Percentiles rank a stretch among this genome's conserved stretches.
These are phyloP conservation scores for Psylliodes chrysocephalus DNA, from an alignment of 2,888 invertebrate genomes.

Conservation along the genomic window DNA sequence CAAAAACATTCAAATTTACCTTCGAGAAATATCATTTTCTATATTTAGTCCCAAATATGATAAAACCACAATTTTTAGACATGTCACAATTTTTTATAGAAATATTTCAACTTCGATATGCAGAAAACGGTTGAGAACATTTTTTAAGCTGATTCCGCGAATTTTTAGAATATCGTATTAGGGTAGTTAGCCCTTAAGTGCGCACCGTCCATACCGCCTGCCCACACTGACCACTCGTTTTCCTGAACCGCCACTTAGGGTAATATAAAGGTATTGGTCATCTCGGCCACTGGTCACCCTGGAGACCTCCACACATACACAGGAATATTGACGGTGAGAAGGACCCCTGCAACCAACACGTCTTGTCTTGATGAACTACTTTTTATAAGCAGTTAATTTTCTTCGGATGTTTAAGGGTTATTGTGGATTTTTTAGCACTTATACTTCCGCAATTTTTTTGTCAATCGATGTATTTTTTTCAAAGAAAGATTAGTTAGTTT, in stretches of 20 bases:
- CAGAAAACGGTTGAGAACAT: not conserved
- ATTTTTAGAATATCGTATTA: not conserved
- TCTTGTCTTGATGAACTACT: conserved; percentile 36
- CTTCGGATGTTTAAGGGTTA: not conserved
- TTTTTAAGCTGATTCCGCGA: not conserved
- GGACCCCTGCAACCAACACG: conserved; percentile 8
- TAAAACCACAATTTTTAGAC: not conserved
- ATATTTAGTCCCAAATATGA: conserved; percentile 3
- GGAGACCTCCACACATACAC: conserved; percentile 57
- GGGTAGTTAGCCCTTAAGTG: not conserved
- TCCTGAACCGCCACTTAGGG: conserved; percentile 45
- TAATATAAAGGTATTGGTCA: conserved; percentile 56
- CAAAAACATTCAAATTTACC: not conserved
- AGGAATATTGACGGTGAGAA: conserved; percentile 50
- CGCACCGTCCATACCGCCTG: conserved; percentile 1
- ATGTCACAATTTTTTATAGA: conserved; percentile 1
- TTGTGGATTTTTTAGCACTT: not conserved
- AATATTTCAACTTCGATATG: not conserved
- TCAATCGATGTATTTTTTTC: no score
- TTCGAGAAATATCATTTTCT: not conserved
- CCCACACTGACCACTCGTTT: conserved; percentile 17
- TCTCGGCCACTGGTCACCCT: conserved; percentile 58
- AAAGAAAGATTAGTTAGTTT: no score
- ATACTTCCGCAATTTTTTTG: no score
- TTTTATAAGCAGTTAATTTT: conserved; percentile 24